These are phyloP conservation scores for Geotrupes spiniger DNA, from an alignment of 2,888 invertebrate species.

Conservation along the genomic window DNA sequence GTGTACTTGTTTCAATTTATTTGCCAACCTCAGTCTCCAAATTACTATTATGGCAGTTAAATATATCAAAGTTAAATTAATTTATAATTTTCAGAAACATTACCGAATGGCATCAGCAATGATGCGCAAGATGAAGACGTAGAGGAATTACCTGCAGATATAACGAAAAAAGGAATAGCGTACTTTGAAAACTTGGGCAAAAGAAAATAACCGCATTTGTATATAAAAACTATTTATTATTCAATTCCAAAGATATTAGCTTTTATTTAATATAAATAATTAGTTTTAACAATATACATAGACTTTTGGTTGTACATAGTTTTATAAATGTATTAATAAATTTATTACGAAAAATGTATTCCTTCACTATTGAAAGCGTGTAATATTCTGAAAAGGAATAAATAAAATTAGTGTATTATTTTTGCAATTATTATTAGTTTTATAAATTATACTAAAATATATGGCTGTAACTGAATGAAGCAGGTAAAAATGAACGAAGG, in stretches of 20 bases:
- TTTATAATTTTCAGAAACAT: slow-evolving; percentile 15
- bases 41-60: too few relatives aligned
- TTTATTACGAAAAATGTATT: slow-evolving; percentile 79
- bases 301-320: slow-evolving; percentile 21
- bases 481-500: too few relatives aligned
- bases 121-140: slow-evolving; percentile 10
- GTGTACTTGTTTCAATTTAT: too few relatives aligned
- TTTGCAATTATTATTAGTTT: too few relatives aligned
- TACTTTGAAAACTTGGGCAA: slow-evolving; percentile 17
- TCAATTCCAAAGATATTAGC: slow-evolving; percentile 33
- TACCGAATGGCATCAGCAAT: too few relatives aligned
- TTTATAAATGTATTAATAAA: slow-evolving; percentile 23
- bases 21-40: too few relatives aligned
- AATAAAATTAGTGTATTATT: too few relatives aligned
- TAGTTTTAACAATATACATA: slow-evolving; percentile 19
- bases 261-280: slow-evolving; percentile 28
- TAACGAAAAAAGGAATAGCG: slow-evolving; percentile 18
- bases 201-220: slow-evolving; percentile 10
- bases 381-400: slow-evolving; percentile 60
- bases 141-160: slow-evolving; percentile 17
- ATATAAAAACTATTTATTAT: slow-evolving; percentile 5
- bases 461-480: too few relatives aligned
- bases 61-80: too few relatives aligned
- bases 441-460: too few relatives aligned
- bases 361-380: slow-evolving; percentile 88